These are phyloP conservation scores for Numenius phaeopus DNA, from an alignment of 2,797 vertebrate species.

Conservation along the genomic window DNA sequence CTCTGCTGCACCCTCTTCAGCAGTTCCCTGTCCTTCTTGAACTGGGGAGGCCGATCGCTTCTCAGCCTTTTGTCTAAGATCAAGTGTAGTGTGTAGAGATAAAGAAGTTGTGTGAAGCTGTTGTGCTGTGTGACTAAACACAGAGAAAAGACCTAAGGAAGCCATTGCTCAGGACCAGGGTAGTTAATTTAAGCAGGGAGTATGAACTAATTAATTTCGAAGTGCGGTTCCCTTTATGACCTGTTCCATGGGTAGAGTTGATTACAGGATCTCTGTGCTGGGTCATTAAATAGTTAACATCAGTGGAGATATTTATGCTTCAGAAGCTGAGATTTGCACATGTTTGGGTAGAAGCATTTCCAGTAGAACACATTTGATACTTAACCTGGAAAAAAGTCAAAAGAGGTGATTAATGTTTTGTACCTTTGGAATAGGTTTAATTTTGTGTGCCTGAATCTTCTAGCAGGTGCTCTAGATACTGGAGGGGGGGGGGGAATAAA, in stretches of 20 bases:
- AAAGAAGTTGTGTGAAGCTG: not conserved
- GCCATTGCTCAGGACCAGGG: not conserved
- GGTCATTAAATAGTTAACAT: constrained; percentile 29
- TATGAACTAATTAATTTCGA: not conserved
- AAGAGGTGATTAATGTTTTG: constrained; percentile 47
- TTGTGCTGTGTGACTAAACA: not conserved
- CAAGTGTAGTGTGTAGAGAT: not conserved
- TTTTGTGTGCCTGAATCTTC: constrained; percentile 7
- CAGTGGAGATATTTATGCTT: not conserved
- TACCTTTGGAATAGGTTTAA: constrained; percentile 6
- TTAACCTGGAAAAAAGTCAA: constrained; percentile 8
- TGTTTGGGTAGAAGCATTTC: accelerated
- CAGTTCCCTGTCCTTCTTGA: too few relatives aligned
- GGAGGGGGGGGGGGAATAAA: accelerated
- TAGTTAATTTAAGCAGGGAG: not conserved
- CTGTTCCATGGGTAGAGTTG: not conserved
- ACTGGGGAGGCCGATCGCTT: too few relatives aligned
- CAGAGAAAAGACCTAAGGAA: not conserved
- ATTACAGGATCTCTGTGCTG: not conserved
- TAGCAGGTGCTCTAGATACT: constrained; percentile 9
- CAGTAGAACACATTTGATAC: not conserved
- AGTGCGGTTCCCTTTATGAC: not conserved
- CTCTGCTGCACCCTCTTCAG: too few relatives aligned
- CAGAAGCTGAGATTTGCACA: not conserved
- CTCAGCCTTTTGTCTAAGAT: too few relatives aligned